Base-by-base conservation (phyloP, 2,888 invertebrate species). In the Frankliniella intonsa region DNA sequence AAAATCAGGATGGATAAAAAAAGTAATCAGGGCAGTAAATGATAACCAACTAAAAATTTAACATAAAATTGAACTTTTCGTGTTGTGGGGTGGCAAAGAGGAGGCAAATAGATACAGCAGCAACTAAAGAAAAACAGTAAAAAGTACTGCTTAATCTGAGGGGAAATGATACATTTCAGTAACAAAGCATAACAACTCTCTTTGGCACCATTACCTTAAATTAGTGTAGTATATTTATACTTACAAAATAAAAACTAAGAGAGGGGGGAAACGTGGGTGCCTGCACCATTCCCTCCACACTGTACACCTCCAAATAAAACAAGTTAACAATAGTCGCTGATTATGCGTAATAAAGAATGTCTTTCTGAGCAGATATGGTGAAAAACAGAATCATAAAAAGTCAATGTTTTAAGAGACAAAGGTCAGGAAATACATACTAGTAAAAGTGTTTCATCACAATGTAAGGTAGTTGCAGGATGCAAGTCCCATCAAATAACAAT, bases 261-360 rank as follows among this genome's bases (percentile, higher is more conserved):
- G n/a, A 69, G 69, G 22, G 69, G 69, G 69, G 22, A 69, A 69
- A 69, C 69, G 9, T 69, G 69, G 69, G 69, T 69, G 69, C 69
- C 69, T 69, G 69, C 69, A 19, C 69, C 69, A 69, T 69, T 69
- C 10, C 22, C 69, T 69, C 55, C 55, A 55, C 38, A 38, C 19
- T 55, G 19, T 19, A 55, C 55, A 55, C 55, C 19, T 19, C n/a
- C 19, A 69, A 69, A 69, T 69, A 22, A 69, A 69, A 69, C 69
- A 69, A 69, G 69, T 69, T 69, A 69, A 69, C 69, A 69, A 69
- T 22, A 22, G 11, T 19, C 11, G 69, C 69, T 69, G 69, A 69
- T 22, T 22, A 69, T 69, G 69, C 22, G 22, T 11, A 69, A 22
- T 69, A 69, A n/a, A 69, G 69, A 69, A 69, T 69, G 69, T 69